Evolutionary conservation across 2,113 vertebrate genomes (phyloP), one percentile per base, ranked within the genome.

Genomic region (Myotis davidii): DNA sequence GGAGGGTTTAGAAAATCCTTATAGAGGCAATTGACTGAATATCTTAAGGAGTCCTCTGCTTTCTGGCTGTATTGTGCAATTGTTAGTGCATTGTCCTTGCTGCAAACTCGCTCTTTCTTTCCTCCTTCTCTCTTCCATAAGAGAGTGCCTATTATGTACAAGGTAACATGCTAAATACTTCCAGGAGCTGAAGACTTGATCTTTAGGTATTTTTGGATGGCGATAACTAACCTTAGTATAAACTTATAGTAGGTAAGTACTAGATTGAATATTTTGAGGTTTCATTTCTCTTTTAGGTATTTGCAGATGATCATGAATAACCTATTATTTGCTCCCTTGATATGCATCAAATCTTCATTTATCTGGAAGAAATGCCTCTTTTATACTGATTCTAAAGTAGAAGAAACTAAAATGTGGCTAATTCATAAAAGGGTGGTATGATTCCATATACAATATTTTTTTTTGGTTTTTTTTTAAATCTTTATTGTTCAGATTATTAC

Each of bases 241-340:
- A 85, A 65, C 6, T 13, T 32, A 32, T 42, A 50, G 45, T n/a
- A 72, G 32, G 8, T 65, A 52, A 83, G 37, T 42, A 45, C 20
- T 20, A 48, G 23, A 7, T 87, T 81, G 23, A 9, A 12, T 85
- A 78, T 88, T 91, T 90, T 48, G 27, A 74, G n/a, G 13, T 85
- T 92, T 90, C 7, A 7, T 83, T 95, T 97, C 25, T 52, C 14
- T 79, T 85, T 69, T 50, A 85, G n/a, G 37, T n/a, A 50, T 95
- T 94, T 91, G 12, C 25, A 79, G 72, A 14, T 72, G 74, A 90
- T 88, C 73, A 70, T 85, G 61, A 64, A 85, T 78, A 78, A 70
- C 25, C 65, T 7, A 32, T 88, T 83, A 69, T 94, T 96, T 92
- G 9, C 10, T 91, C 14, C 91, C 52, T 25, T 74, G 48, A 10